These are phyloP conservation scores for Garrulus glandarius DNA, from an alignment of 2,797 vertebrate species.

Conservation along the genomic window DNA sequence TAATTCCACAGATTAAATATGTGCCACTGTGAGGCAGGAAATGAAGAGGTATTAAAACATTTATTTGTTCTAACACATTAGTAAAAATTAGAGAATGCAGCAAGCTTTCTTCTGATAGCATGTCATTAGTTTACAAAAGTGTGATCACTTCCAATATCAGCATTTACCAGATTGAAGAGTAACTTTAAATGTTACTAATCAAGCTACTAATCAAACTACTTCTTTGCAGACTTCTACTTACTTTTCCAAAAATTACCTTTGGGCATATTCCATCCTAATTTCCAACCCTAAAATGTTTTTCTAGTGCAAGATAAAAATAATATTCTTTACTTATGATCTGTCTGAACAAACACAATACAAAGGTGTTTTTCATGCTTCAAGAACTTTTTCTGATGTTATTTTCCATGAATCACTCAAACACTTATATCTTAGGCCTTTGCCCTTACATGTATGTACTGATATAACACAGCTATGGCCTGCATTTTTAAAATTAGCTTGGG, in stretches of 20 bases:
- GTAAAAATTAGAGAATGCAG: not conserved
- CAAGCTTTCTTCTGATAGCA: not conserved
- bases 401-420: not conserved
- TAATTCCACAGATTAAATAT: not conserved
- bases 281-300: not conserved
- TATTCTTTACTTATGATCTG: not conserved
- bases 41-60: not conserved
- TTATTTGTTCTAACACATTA: not conserved
- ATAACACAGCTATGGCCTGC: not conserved
- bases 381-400: not conserved
- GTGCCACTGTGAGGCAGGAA: not conserved
- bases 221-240: not conserved
- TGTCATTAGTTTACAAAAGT: not conserved
- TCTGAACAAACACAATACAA: not conserved
- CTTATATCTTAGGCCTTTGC: not conserved
- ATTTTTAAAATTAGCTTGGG: not conserved
- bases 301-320: not conserved
- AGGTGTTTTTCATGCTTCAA: not conserved
- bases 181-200: not conserved
- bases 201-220: not conserved
- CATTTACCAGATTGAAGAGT: not conserved
- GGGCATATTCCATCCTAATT: not conserved
- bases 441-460: not conserved
- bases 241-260: not conserved
- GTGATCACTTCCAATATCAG: not conserved